Evolutionary conservation across 2,888 invertebrate genomes (phyloP).

Genomic region (Monoplex corrugatus): DNA sequence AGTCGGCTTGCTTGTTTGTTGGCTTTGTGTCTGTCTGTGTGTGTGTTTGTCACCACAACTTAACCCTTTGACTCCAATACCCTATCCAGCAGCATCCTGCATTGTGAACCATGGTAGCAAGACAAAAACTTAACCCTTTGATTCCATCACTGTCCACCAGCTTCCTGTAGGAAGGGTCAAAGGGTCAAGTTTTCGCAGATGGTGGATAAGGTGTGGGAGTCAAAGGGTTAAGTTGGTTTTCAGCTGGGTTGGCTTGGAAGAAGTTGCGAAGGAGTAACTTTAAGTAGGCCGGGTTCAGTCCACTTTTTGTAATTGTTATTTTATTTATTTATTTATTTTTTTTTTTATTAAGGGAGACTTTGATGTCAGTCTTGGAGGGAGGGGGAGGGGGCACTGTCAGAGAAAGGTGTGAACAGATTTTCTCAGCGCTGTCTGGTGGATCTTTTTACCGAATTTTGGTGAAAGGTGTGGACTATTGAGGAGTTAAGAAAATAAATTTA

Average conservation of each 20-base stretch:
- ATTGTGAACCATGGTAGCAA: no score
- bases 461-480: no score
- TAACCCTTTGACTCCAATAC: neutral
- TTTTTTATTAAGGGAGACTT: neutral
- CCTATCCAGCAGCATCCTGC: no score
- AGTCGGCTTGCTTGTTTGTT: neutral
- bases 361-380: constrained; percentile 83
- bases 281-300: neutral
- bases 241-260: neutral
- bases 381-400: no score
- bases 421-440: constrained; percentile 91
- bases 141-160: no score
- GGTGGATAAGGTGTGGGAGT: neutral
- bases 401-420: constrained; percentile 94
- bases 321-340: neutral
- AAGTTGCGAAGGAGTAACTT: neutral
- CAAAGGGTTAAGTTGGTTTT: neutral
- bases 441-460: constrained; percentile 55
- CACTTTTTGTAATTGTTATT: neutral
- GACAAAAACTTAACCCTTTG: no score
- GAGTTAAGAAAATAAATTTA: no score
- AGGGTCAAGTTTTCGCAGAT: neutral
- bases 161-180: no score
- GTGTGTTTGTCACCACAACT: neutral
- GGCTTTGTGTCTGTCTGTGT: neutral